Conservation (phyloP, 2,888 invertebrate genomes). For the Sericinus montela region DNA sequence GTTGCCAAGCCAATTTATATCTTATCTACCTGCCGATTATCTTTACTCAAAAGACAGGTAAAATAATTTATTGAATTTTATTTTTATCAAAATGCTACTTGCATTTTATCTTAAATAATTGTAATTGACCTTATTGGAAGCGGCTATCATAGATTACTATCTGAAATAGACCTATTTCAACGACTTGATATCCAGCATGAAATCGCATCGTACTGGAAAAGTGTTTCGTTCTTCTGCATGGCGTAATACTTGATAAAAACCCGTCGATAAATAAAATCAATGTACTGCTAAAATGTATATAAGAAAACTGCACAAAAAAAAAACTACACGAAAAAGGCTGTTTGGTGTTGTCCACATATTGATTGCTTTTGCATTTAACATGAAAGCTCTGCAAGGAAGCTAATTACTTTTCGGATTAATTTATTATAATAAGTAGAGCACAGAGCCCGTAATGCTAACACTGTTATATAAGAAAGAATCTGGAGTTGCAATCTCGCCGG, state of each 20-base stretch:
- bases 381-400: no score
- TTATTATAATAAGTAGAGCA: no score
- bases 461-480: no score
- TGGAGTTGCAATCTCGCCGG: no score
- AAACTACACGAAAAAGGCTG: no score
- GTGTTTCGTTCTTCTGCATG: not conserved
- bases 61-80: not conserved
- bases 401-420: no score
- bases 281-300: not conserved
- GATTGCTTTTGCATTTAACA: no score
- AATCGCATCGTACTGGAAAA: conserved; percentile 2
- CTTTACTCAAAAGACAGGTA: not conserved
- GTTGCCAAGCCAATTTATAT: conserved; percentile 9
- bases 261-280: not conserved
- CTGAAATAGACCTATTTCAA: conserved; percentile 18
- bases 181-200: conserved; percentile 5
- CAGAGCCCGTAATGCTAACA: no score
- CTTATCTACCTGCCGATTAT: conserved; percentile 6
- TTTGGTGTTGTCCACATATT: no score
- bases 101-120: conserved; percentile 32
- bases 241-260: not conserved
- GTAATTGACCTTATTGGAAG: conserved; percentile 43
- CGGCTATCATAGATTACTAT: conserved; percentile 28
- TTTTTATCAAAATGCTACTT: conserved; percentile 14
- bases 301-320: no score